Evolutionary conservation across 2,888 invertebrate species (phyloP).

Genomic region (Hesperia comma): DNA sequence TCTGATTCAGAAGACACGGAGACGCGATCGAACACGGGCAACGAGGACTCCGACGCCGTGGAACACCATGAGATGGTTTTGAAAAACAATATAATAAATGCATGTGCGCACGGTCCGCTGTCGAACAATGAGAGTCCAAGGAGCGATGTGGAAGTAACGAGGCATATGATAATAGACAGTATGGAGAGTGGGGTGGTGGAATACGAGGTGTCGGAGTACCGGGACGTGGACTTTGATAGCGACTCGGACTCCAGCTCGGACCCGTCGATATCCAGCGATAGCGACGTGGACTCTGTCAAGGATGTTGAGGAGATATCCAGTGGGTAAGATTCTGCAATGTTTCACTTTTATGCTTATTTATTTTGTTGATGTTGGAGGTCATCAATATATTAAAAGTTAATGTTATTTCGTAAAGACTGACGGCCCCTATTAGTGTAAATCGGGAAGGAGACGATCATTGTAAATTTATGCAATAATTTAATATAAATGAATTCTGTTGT

Average conservation of each 20-base stretch:
- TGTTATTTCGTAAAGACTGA: no score
- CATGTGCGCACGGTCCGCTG: slow-evolving; percentile 77
- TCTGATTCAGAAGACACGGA: slow-evolving; percentile 75
- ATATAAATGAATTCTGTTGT: no score
- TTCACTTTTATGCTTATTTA: no score
- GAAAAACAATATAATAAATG: slow-evolving; percentile 80
- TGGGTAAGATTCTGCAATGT: slow-evolving; percentile 56
- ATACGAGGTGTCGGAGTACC: slow-evolving; percentile 76
- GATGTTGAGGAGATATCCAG: slow-evolving; percentile 74
- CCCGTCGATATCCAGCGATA: slow-evolving; percentile 59
- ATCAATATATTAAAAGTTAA: no score
- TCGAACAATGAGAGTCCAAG: slow-evolving; percentile 56
- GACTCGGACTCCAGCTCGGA: slow-evolving; percentile 63
- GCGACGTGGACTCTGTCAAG: slow-evolving; percentile 75
- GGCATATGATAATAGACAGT: slow-evolving; percentile 78
- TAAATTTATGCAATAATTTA: no score
- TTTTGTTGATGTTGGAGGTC: no score
- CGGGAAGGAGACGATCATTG: no score
- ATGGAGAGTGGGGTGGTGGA: slow-evolving; percentile 72
- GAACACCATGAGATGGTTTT: slow-evolving; percentile 79
- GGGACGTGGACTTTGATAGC: slow-evolving; percentile 68
- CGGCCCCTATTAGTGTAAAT: no score
- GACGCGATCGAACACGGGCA: slow-evolving; percentile 60
- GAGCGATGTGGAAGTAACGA: slow-evolving; percentile 63
- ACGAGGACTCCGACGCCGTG: slow-evolving; percentile 69